Conservation (phyloP, 2,888 invertebrate genomes). For the Glaucopsyche alexis region DNA sequence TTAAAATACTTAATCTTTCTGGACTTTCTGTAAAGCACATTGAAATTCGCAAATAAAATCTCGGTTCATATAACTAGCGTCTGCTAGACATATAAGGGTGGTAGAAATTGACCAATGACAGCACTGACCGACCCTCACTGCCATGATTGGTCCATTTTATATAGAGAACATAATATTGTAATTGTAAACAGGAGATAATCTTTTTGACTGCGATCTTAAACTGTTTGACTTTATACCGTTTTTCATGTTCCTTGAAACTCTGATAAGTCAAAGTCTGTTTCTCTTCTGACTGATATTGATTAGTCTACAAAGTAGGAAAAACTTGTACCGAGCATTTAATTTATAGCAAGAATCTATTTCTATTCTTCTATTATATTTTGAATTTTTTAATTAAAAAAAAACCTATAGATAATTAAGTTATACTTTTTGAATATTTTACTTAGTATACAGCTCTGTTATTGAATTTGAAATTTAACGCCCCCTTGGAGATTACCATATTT, state of each 20-base stretch:
- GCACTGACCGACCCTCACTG: constrained; percentile 74
- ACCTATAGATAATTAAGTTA: constrained; percentile 6
- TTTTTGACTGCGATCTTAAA: constrained; percentile 29
- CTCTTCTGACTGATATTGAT: constrained; percentile 20
- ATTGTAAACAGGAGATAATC: constrained; percentile 41
- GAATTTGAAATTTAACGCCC: not conserved
- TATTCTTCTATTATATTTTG: constrained; percentile 19
- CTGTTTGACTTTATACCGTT: constrained; percentile 9
- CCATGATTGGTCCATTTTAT: constrained; percentile 78
- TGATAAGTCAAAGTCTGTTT: constrained; percentile 2
- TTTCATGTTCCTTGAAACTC: constrained; percentile 1
- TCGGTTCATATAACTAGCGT: constrained; percentile 69
- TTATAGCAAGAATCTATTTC: constrained; percentile 25
- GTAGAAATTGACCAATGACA: constrained; percentile 76
- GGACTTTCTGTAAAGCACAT: constrained; percentile 34
- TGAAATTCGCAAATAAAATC: constrained; percentile 64
- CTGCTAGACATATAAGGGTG: constrained; percentile 75
- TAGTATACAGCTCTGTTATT: not conserved
- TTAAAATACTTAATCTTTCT: constrained; percentile 30
- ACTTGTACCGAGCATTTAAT: constrained; percentile 30
- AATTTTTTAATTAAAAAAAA: not conserved
- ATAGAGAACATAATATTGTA: constrained; percentile 61
- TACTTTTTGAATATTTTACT: constrained; percentile 13
- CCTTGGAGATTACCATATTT: not conserved
- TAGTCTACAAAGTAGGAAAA: not conserved